Conservation (phyloP, 2,888 invertebrate genomes). For the Caenorhabditis japonica region DNA sequence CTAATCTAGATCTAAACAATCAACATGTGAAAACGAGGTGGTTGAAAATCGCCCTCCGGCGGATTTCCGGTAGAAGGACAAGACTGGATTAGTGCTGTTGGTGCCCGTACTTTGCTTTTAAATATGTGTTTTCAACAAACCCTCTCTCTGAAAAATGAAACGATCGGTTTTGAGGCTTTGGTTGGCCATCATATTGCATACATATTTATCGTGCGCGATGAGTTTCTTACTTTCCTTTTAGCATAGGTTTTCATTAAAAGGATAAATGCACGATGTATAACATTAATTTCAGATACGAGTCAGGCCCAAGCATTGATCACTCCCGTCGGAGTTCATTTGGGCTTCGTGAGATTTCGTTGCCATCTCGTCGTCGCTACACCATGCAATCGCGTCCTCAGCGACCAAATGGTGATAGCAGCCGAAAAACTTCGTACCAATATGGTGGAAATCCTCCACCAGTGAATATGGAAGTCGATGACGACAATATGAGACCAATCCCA, state of each 20-base stretch:
- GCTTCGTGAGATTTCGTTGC: conserved; percentile 44
- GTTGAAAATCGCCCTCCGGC: conserved; percentile 38
- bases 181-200: not conserved
- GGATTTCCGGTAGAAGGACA: conserved; percentile 23
- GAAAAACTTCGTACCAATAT: conserved; percentile 48
- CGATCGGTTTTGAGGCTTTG: too few species aligned
- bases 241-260: too few species aligned
- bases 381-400: conserved; percentile 38
- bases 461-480: conserved; percentile 52
- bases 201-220: not conserved
- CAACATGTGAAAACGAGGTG: conserved; percentile 31
- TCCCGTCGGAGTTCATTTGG: conserved; percentile 60
- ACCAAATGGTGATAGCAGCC: conserved; percentile 32
- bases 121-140: conserved; percentile 19
- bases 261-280: too few species aligned
- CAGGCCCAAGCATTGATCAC: conserved; percentile 51
- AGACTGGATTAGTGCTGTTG: conserved; percentile 38
- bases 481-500: conserved; percentile 51
- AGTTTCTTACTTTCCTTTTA: not conserved
- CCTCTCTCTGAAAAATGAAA: not conserved
- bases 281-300: conserved; percentile 57
- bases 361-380: conserved; percentile 42
- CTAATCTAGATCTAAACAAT: conserved; percentile 34
- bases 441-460: conserved; percentile 19
- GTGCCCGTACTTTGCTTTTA: conserved; percentile 27